Evolutionary conservation across 1,140 invertebrate genomes (phyloP), one percentile per base, ranked within the genome.

Genomic region (Apolygus lucorum): DNA sequence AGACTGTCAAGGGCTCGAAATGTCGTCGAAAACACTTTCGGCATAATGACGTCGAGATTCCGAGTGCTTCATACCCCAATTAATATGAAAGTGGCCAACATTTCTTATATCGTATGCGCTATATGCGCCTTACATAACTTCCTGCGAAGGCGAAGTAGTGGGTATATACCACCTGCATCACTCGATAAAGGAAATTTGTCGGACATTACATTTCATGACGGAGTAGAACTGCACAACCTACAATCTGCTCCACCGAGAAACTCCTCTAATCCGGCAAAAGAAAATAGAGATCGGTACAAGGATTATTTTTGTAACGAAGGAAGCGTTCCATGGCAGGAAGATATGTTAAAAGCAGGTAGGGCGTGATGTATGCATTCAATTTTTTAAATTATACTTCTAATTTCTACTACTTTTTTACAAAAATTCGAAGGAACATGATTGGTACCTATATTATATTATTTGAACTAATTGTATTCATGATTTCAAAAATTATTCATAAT

Each of bases 1-100:
- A n/a, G n/a, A n/a, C n/a, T n/a, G n/a, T n/a, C n/a, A n/a, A n/a
- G n/a, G n/a, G n/a, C n/a, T 1, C 27, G 68, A 2, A 25, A 68
- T 54, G 26, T 69, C 26, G 68, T 74, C 1, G 73, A 74, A 71
- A 70, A 72, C 70, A 67, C 70, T n/a, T 74, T 74, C 34, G 71
- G 73, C 21, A 34, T 67, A n/a, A 13, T 67, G 24, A 28, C 34
- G n/a, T 27, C 14, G 14, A n/a, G 65, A 28, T 28, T 67, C 28
- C 28, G 65, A n/a, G 65, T 67, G 28, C 28, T 67, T 29, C 25
- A 28, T n/a, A 67, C 22, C 8, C 65, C 65, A 67, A 26, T 67
- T 27, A 49, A n/a, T 17, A n/a, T 67, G 25, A 21, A n/a, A 27
- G 14, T 49, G 17, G 65, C 22, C 22, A 67, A 67, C n/a, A 28